Conservation (phyloP, 2,797 vertebrate species). For the Leptoclinus maculatus region DNA sequence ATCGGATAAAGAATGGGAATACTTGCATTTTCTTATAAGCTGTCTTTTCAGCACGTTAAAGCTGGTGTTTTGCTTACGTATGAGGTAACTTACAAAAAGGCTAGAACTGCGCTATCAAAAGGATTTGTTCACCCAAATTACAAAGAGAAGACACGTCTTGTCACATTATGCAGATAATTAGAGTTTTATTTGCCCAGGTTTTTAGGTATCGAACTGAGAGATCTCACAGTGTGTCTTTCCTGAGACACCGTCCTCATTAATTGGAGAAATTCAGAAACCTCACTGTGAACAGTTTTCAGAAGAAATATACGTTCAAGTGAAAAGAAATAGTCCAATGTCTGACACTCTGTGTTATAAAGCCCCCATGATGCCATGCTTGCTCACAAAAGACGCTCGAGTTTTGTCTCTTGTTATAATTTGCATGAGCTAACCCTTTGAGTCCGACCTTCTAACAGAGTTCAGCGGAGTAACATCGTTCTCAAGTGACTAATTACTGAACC, state of each 20-base stretch:
- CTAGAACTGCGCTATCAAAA: not conserved
- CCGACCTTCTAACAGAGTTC: not conserved
- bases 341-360: not conserved
- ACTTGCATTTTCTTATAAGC: slow-evolving; percentile 3
- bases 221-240: not conserved
- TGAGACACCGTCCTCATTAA: not conserved
- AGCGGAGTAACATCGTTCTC: not conserved
- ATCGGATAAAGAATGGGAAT: slow-evolving; percentile 46
- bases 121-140: not conserved
- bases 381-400: not conserved
- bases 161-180: not conserved
- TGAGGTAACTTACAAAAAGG: not conserved
- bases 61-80: not conserved
- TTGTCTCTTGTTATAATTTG: not conserved
- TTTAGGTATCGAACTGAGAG: not conserved
- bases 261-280: not conserved
- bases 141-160: not conserved
- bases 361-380: not conserved
- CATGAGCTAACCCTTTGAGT: not conserved
- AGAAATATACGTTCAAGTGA: not conserved
- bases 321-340: not conserved
- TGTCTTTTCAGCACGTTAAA: not conserved
- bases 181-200: not conserved
- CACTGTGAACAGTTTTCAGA: not conserved
- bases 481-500: not conserved